phyloP scores from a whole-genome alignment of 2,113 vertebrate genomes.

The Halcyon senegalensis region DNA sequence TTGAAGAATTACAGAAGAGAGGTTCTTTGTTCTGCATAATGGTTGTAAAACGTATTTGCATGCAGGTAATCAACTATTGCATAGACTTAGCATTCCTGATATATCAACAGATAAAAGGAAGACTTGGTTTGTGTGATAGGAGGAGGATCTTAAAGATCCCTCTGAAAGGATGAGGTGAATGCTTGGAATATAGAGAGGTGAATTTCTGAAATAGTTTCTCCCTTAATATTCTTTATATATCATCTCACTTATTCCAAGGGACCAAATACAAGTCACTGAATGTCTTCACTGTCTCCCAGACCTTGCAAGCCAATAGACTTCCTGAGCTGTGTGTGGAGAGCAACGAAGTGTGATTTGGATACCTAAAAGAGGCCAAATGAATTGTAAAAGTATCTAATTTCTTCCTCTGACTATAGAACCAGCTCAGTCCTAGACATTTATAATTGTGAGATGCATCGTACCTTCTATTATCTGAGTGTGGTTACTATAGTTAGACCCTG shows the following conservation, averaged over 20 bases:
- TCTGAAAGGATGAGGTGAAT: background rate
- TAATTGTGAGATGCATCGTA: background rate
- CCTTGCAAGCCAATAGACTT: background rate
- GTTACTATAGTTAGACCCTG: background rate
- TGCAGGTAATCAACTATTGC: background rate
- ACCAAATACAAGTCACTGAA: background rate
- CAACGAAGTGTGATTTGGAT: background rate
- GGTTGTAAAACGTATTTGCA: background rate
- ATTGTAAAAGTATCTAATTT: background rate
- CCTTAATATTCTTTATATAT: background rate
- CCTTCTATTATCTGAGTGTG: background rate
- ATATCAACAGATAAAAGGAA: background rate
- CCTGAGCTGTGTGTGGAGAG: background rate
- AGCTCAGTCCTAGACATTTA: background rate
- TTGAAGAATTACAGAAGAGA: background rate
- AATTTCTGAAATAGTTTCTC: background rate
- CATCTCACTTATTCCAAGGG: background rate
- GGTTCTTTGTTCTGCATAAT: background rate
- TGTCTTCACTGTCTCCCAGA: background rate
- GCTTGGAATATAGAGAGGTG: background rate
- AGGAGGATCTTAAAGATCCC: background rate
- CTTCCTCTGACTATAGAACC: background rate
- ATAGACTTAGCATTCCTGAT: background rate
- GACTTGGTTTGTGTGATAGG: background rate
- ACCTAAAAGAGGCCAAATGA: background rate